These are phyloP conservation scores for Macrochelys suwanniensis DNA, from an alignment of 2,797 vertebrate species.

Conservation along the genomic window DNA sequence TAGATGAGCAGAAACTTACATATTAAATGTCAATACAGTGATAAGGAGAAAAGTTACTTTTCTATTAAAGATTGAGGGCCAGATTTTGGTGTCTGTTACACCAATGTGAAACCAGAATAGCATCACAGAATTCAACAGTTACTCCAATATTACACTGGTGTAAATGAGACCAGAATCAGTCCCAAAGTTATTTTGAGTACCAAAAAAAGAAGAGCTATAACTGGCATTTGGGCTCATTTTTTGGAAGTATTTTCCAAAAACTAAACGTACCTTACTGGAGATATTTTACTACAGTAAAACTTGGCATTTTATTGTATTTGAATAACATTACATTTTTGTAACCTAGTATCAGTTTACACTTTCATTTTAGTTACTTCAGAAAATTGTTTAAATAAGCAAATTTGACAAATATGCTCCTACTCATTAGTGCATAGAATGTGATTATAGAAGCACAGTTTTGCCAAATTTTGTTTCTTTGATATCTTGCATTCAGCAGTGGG, in stretches of 20 bases:
- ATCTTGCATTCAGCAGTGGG: neutral
- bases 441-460: neutral
- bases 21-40: constrained; percentile 44
- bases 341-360: neutral
- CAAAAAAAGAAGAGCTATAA: constrained; percentile 51
- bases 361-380: constrained; percentile 11
- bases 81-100: neutral
- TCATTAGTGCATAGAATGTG: neutral
- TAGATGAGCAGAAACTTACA: constrained; percentile 55
- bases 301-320: neutral
- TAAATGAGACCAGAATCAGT: neutral
- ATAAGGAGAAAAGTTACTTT: neutral
- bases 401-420: neutral
- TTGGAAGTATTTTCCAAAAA: constrained; percentile 46
- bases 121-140: neutral
- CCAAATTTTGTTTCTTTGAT: neutral
- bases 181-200: neutral
- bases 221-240: constrained; percentile 59
- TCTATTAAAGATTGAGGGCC: neutral
- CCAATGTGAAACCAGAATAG: neutral
- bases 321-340: neutral
- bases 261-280: neutral
- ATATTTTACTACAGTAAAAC: neutral
- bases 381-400: neutral
- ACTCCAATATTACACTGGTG: constrained; percentile 4